Base-by-base conservation (phyloP, 2,797 vertebrate species). In the Okamejei kenojei region DNA sequence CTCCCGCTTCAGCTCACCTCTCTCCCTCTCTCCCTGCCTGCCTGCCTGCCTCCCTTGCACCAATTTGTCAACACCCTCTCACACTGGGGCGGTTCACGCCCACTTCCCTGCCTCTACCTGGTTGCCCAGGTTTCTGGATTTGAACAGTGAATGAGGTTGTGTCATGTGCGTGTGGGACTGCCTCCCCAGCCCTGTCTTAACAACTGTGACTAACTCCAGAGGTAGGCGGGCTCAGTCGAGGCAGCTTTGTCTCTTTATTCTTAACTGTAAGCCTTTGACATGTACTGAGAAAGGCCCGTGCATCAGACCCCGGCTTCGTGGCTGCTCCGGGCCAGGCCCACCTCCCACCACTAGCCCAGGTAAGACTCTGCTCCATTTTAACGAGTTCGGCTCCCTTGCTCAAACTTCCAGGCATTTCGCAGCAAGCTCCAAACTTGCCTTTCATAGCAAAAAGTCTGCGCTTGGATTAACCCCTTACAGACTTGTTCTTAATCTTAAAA, bases 111-210 rank as follows among this genome's bases (percentile, higher is more conserved):
- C 35, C 21, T 65, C 26, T 11, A 45, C 19, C 13, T 6, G 19
- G 90, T 91, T 90, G 38, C 35, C 88, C 32, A 38, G 68, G 88
- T 68, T 73, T 68, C 90, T 91, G 90, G 21, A 68, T 91, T 91
- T 74, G 68, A 74, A 54, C 68, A 91, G 21, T 91, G 68, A 45
- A 38, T 91, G 90, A 91, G 71, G 90, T 13, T 91, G 88, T 45
- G 63, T 90, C 88, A 88, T 73, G 88, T 91, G 88, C 26, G 35
- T 91, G 32, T 63, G 88, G 63, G 65, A 71, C 65, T 45, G 88
- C 3, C 68, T 91, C 29, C 29, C 35, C 65, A 26, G 90, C 21
- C 17, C 21, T 8, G 1, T 19, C 71, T 88, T 88, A 63, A n/a
- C 58, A 84, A 84, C 58, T n/a, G 21, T 84, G 58, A 84, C 61